A percentile compares a stretch with the other conserved stretches of the same genome.
These are phyloP conservation scores for Eretmochelys imbricata DNA, from an alignment of 2,113 vertebrate species.

Conservation along the genomic window DNA sequence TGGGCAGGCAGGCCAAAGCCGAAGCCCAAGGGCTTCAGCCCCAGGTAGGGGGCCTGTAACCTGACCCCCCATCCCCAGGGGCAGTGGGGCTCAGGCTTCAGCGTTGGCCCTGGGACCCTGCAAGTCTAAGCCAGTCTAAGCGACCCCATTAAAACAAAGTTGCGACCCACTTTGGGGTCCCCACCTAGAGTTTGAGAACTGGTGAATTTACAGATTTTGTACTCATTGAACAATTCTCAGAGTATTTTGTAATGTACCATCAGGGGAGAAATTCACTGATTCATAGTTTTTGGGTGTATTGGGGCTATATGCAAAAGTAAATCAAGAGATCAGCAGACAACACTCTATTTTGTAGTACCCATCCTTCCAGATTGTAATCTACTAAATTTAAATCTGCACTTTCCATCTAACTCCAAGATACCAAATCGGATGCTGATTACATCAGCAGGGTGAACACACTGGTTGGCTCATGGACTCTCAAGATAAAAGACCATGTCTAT, in stretches of 20 bases:
- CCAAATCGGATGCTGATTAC: background rate
- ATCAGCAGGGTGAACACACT: background rate
- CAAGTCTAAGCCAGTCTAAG: too few species aligned
- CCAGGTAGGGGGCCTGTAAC: too few species aligned
- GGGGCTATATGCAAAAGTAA: conserved; percentile 61
- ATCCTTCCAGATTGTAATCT: conserved; percentile 5
- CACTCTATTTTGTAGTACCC: conserved; percentile 32
- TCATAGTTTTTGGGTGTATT: conserved; percentile 60
- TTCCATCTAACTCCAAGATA: conserved; percentile 3
- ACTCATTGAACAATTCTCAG: conserved; percentile 20
- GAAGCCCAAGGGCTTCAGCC: too few species aligned
- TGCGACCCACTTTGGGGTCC: too few species aligned
- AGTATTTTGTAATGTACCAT: conserved; percentile 20
- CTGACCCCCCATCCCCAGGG: too few species aligned
- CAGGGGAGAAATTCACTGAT: conserved; percentile 59
- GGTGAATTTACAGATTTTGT: background rate
- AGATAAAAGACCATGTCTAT: background rate
- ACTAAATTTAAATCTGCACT: conserved; percentile 4
- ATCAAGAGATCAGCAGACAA: conserved; percentile 45
- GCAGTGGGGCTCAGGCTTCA: too few species aligned
- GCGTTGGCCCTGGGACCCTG: too few species aligned
- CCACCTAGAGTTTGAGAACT: too few species aligned
- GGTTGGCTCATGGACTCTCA: background rate
- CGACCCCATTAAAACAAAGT: too few species aligned
- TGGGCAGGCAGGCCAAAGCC: too few species aligned